These are phyloP conservation scores for Nymphalis io DNA, from an alignment of 1,140 invertebrate genomes.

Conservation along the genomic window DNA sequence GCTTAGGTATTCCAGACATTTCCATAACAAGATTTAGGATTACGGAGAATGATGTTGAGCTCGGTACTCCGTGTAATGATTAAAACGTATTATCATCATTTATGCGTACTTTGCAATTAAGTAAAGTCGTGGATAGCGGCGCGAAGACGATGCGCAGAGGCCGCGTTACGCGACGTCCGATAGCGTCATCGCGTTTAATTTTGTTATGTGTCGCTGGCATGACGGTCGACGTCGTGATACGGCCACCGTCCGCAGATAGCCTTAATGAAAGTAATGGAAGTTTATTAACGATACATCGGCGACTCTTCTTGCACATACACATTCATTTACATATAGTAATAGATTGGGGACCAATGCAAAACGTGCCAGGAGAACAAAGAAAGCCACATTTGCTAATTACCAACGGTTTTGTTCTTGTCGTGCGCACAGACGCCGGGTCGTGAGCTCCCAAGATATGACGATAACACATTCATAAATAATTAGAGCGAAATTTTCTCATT, in stretches of 20 bases:
- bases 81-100: constrained; percentile 75
- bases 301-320: constrained; percentile 56
- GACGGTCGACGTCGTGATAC: constrained; percentile 71
- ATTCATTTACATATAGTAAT: constrained; percentile 63
- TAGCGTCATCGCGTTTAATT: constrained; percentile 77
- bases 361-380: constrained; percentile 79
- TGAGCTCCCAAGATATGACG: constrained; percentile 78
- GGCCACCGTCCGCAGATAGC: constrained; percentile 73
- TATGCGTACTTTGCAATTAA: constrained; percentile 76
- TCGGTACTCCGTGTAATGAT: constrained; percentile 56
- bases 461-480: constrained; percentile 81
- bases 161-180: constrained; percentile 68
- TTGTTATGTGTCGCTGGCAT: constrained; percentile 75
- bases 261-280: constrained; percentile 80
- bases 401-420: constrained; percentile 77
- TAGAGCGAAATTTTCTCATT: constrained; percentile 81
- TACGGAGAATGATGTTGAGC: constrained; percentile 64
- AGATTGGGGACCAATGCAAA: constrained; percentile 69
- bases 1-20: constrained; percentile 74
- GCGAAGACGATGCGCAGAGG: constrained; percentile 34
- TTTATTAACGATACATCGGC: constrained; percentile 76
- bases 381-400: constrained; percentile 80
- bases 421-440: constrained; percentile 75
- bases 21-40: constrained; percentile 79
- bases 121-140: constrained; percentile 57